Evolutionary conservation across 1,140 invertebrate species (phyloP), one percentile per base, ranked within the genome.

Genomic region (Hylaeus anthracinus): DNA sequence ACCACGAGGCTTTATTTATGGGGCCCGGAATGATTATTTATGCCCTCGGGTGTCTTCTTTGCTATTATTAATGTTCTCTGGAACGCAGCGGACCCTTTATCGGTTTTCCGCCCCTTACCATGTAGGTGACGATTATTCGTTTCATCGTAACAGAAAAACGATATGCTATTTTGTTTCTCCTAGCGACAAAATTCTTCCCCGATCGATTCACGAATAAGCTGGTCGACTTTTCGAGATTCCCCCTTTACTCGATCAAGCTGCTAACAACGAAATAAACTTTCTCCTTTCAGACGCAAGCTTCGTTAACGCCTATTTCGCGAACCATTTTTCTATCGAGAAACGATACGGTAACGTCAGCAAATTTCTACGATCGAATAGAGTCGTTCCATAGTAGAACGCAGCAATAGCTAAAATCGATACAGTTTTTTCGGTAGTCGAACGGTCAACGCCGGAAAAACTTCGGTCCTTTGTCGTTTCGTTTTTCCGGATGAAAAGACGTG

Each of bases 61-160:
- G 41, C 67, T 78, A 60, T 76, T 78, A 79, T 65, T 73, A 56
- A 72, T 73, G 58, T 15, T 45, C 5, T 45, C 5, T 10, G 14
- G 2, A 55, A 45, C 58, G 12, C 15, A 5, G 26, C 10, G 15
- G 43, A 43, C 60, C 41, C 12, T 73, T 45, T 79, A 79, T 79
- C 58, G 69, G 60, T 79, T 65, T 73, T 53, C 53, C 61, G 72
- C 48, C 60, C 41, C 14, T 56, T 56, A 37, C 55, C n/a, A 53
- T 56, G 39, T 64, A 55, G 48, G 45, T 72, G 56, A 41, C 9
- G 15, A 64, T 65, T 56, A 79, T 65, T 79, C 48, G 39, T n/a
- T 78, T 63, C 14, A 26, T 26, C 26, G 26, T 26, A 26, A 26
- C 26, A 26, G 26, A 26, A 26, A 26, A 26, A 26, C 26, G 26